A percentile compares a stretch with the other conserved stretches of the same genome.
These are phyloP conservation scores for Leptodactylus fuscus DNA, from an alignment of 2,113 vertebrate genomes.

Conservation along the genomic window DNA sequence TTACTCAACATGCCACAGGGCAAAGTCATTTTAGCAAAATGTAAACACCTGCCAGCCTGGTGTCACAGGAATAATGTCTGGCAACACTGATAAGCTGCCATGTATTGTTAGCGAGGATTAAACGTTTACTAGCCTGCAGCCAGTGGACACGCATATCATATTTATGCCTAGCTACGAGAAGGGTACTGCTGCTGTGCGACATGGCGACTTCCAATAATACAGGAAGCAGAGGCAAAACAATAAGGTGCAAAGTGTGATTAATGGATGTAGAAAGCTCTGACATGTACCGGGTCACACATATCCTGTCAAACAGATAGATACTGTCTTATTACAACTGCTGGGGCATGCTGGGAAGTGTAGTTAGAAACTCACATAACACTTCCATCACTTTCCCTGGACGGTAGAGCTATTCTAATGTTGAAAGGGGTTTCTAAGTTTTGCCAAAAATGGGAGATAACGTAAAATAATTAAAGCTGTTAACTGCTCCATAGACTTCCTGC, in stretches of 20 bases:
- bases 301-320: background rate
- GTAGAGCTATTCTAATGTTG: background rate
- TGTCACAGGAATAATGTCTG: conserved; percentile 20
- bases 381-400: background rate
- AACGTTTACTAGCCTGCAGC: background rate
- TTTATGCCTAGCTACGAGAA: conserved; percentile 13
- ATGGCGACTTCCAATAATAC: background rate
- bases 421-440: no score
- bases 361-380: background rate
- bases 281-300: background rate
- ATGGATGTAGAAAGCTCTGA: background rate
- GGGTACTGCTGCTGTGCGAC: background rate
- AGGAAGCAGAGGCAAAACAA: background rate
- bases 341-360: background rate
- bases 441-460: no score
- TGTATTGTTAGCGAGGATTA: conserved; percentile 26
- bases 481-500: no score
- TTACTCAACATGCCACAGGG: conserved; percentile 24
- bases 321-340: background rate
- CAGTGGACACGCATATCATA: conserved; percentile 16
- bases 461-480: no score
- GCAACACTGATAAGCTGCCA: conserved; percentile 38
- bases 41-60: conserved; percentile 42
- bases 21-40: conserved; percentile 22
- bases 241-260: background rate